Percentiles rank a stretch among this genome's conserved stretches.
Evolutionary conservation across 2,888 invertebrate species (phyloP).

Genomic region (Caenorhabditis doughertyi): DNA sequence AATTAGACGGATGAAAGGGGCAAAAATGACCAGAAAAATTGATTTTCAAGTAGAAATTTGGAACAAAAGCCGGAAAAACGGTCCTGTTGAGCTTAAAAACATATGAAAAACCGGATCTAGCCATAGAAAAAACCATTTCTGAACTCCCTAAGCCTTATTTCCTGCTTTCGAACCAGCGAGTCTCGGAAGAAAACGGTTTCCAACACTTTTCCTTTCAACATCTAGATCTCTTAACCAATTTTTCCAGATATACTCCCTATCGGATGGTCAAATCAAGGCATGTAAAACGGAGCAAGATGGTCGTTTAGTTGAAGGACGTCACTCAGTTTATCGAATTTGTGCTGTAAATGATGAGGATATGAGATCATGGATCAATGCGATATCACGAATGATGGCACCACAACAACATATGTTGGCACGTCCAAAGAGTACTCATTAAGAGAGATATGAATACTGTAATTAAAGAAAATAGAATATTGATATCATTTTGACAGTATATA

Average conservation of each 20-base stretch:
- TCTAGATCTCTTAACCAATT: background rate
- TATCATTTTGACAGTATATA: background rate
- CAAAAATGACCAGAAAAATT: too few species aligned
- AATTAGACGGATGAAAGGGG: too few species aligned
- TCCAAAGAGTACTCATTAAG: constrained; percentile 71
- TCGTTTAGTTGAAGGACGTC: constrained; percentile 89
- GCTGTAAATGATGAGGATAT: constrained; percentile 87
- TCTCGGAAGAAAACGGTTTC: too few species aligned
- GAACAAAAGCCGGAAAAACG: too few species aligned
- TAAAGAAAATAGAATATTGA: background rate
- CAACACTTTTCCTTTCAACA: too few species aligned
- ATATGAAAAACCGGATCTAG: too few species aligned
- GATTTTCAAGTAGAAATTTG: too few species aligned
- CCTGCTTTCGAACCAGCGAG: too few species aligned
- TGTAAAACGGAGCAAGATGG: constrained; percentile 87
- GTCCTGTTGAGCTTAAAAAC: too few species aligned
- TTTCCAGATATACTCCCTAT: constrained; percentile 71
- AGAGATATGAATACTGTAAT: background rate
- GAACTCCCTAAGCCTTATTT: too few species aligned
- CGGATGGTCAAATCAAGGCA: constrained; percentile 73
- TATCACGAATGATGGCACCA: constrained; percentile 60
- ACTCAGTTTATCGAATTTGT: constrained; percentile 90
- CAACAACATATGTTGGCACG: constrained; percentile 62
- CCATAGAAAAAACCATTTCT: too few species aligned
- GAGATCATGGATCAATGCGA: constrained; percentile 72